Conservation (phyloP, 1,140 invertebrate genomes). For the Drosophila pandora region DNA sequence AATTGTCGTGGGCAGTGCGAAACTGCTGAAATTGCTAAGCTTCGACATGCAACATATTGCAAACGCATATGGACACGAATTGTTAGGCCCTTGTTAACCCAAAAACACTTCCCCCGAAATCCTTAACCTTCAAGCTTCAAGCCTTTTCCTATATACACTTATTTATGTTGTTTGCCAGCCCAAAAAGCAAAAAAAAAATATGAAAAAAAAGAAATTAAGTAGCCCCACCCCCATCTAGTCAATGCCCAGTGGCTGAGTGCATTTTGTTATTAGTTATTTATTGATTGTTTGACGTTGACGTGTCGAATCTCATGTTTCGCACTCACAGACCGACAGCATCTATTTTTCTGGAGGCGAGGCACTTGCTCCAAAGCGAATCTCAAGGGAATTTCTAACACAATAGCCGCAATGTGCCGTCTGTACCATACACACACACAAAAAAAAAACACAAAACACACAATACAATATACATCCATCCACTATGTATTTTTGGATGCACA, state of each 20-base stretch:
- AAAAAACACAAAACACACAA: constrained; percentile 13
- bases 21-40: constrained; percentile 35
- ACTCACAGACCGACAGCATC: constrained; percentile 51
- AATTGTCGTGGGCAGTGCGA: constrained; percentile 44
- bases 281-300: constrained; percentile 53
- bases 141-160: constrained; percentile 27
- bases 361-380: constrained; percentile 74
- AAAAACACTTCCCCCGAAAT: neutral
- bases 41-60: constrained; percentile 11
- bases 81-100: constrained; percentile 17
- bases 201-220: neutral
- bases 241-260: constrained; percentile 70
- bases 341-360: constrained; percentile 37
- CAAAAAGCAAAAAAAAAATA: constrained; percentile 27
- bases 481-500: constrained; percentile 19
- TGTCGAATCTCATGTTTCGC: constrained; percentile 77
- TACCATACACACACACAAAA: constrained; percentile 34
- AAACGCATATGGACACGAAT: constrained; percentile 9
- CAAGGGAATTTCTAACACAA: constrained; percentile 69
- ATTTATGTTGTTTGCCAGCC: constrained; percentile 57
- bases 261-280: constrained; percentile 82
- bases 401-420: constrained; percentile 59
- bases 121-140: constrained; percentile 10
- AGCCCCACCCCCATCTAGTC: constrained; percentile 57
- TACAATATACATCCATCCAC: constrained; percentile 7